A percentile compares a stretch with the other conserved stretches of the same genome.
These are phyloP conservation scores for Podilymbus podiceps DNA, from an alignment of 2,113 vertebrate genomes.

Conservation along the genomic window DNA sequence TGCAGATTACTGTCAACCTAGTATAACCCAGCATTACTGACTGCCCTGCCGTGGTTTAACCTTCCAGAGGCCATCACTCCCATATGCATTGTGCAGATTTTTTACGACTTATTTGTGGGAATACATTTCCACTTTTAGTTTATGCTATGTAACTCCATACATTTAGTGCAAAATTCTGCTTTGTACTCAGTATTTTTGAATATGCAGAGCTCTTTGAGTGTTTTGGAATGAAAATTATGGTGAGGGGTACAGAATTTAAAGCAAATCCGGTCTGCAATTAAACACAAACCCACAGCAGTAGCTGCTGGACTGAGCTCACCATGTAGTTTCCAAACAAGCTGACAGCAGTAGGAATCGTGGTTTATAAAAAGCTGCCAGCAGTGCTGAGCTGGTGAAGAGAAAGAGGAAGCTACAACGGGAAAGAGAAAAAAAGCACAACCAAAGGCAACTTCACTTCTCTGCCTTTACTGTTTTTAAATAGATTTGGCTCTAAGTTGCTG, in stretches of 20 bases:
- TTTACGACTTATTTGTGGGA: not conserved
- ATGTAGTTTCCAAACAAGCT: constrained; percentile 65
- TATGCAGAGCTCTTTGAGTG: not conserved
- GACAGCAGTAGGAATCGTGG: constrained; percentile 70
- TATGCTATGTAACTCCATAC: not conserved
- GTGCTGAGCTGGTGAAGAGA: constrained; percentile 75
- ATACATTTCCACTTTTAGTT: not conserved
- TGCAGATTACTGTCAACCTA: not conserved
- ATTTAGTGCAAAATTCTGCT: not conserved
- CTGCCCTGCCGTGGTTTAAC: not conserved
- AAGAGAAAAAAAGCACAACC: constrained; percentile 58
- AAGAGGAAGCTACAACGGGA: constrained; percentile 67
- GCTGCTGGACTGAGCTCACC: constrained; percentile 45
- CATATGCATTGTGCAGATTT: not conserved
- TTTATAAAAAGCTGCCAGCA: constrained; percentile 74
- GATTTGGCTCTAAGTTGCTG: constrained; percentile 30
- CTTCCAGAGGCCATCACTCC: not conserved
- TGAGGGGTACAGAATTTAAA: not conserved
- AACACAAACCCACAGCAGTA: constrained; percentile 16
- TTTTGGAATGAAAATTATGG: not conserved
- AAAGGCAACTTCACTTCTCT: constrained; percentile 64
- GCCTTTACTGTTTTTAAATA: constrained; percentile 65
- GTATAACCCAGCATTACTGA: not conserved
- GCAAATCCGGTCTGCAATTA: not conserved
- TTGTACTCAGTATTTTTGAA: not conserved